These are phyloP conservation scores for Grapholita molesta DNA, from an alignment of 1,140 invertebrate species.

Conservation along the genomic window DNA sequence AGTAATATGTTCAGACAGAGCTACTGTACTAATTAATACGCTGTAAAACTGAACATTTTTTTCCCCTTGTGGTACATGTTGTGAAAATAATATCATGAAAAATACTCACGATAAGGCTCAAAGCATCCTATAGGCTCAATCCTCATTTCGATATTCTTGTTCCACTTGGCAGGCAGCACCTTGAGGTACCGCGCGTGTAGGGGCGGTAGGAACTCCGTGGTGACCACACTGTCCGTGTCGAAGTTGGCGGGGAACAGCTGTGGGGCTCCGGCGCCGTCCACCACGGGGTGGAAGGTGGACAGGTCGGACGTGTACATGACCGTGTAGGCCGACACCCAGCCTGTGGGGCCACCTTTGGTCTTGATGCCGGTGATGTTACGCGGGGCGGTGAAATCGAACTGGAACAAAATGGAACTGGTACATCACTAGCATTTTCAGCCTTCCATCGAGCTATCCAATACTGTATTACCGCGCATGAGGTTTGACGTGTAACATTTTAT, in stretches of 20 bases:
- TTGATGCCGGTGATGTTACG: slow-evolving; percentile 88
- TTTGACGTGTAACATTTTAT: too few relatives aligned
- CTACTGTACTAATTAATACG: too few relatives aligned
- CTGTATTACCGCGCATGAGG: too few relatives aligned
- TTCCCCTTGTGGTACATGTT: too few relatives aligned
- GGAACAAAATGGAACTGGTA: slow-evolving; percentile 18
- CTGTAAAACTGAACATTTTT: too few relatives aligned
- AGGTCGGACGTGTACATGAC: slow-evolving; percentile 86
- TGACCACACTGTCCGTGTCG: slow-evolving; percentile 78
- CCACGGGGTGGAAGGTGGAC: slow-evolving; percentile 75
- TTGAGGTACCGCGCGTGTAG: slow-evolving; percentile 83
- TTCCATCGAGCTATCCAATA: too few relatives aligned
- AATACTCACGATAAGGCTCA: slow-evolving; percentile 80
- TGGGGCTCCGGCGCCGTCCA: slow-evolving; percentile 75
- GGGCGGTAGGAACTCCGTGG: slow-evolving; percentile 81
- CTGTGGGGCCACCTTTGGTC: slow-evolving; percentile 84
- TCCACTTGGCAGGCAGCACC: slow-evolving; percentile 83
- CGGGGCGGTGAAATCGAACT: slow-evolving; percentile 87
- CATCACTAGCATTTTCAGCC: neutral
- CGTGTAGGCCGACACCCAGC: slow-evolving; percentile 87
- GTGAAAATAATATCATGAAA: neutral
- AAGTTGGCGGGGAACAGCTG: slow-evolving; percentile 84
- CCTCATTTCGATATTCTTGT: slow-evolving; percentile 82
- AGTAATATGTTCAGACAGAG: too few relatives aligned
- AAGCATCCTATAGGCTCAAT: slow-evolving; percentile 86